Conservation (phyloP, 2,888 invertebrate species). For the Drosophila demipolita region DNA sequence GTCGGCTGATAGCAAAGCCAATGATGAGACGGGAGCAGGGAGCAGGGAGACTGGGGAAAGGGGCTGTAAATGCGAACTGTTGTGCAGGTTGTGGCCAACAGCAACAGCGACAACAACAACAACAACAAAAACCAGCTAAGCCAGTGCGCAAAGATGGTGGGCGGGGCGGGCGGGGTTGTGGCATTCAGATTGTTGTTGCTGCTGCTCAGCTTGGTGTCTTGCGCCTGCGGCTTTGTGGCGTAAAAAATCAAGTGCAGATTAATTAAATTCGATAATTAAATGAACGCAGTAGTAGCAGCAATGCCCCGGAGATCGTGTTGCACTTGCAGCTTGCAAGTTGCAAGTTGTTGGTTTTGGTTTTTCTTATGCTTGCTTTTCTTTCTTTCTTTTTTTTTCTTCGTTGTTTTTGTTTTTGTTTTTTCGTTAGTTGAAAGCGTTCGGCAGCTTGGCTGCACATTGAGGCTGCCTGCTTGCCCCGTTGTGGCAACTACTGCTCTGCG, state of each 20-base stretch:
- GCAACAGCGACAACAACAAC: not conserved
- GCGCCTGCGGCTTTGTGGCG: conserved; percentile 62
- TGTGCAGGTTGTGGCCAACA: conserved; percentile 13
- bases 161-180: conserved; percentile 4
- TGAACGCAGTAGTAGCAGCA: conserved; percentile 70
- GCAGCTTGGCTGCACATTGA: conserved; percentile 75
- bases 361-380: not conserved
- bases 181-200: conserved; percentile 9
- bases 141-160: not conserved
- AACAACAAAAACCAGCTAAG: conserved; percentile 28
- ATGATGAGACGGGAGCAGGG: not conserved
- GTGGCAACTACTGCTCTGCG: conserved; percentile 29
- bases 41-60: not conserved
- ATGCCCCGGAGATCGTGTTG: conserved; percentile 69
- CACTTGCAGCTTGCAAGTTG: conserved; percentile 37
- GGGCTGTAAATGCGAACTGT: conserved; percentile 8
- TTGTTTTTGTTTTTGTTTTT: not conserved
- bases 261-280: conserved; percentile 82
- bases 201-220: conserved; percentile 52
- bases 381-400: not conserved
- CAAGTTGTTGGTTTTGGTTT: conserved; percentile 31
- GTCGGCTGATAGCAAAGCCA: conserved; percentile 48
- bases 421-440: conserved; percentile 52
- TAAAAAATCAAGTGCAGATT: conserved; percentile 80
- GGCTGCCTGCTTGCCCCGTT: conserved; percentile 52